phyloP scores from a whole-genome alignment of 92 coral and sea anemone species.

The Actinostola sp. region DNA sequence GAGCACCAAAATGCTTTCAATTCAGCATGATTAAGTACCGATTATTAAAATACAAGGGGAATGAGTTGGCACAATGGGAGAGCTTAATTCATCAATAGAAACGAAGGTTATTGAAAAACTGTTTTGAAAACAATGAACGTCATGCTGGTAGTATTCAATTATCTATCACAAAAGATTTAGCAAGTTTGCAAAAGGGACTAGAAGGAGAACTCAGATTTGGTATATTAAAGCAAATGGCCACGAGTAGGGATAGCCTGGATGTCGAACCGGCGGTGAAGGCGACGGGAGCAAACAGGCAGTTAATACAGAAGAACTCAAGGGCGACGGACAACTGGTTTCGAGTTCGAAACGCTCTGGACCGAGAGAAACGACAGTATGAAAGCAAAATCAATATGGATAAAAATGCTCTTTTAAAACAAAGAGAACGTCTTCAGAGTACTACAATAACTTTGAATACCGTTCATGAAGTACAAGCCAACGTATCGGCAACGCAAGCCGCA shows the following conservation, averaged over 20 bases:
- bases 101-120: no score
- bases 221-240: slow-evolving; percentile 7
- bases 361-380: slow-evolving; percentile 39
- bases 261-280: slow-evolving; percentile 74
- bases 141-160: no score
- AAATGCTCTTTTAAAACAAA: slow-evolving; percentile 61
- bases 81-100: no score
- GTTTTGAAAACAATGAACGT: no score
- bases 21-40: no score
- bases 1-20: no score
- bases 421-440: slow-evolving; percentile 58
- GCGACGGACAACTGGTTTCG: slow-evolving; percentile 66
- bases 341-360: slow-evolving; percentile 46
- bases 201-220: neutral
- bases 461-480: slow-evolving; percentile 16
- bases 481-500: slow-evolving; percentile 17
- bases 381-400: slow-evolving; percentile 55
- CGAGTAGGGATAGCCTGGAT: slow-evolving; percentile 33
- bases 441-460: slow-evolving; percentile 23
- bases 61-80: no score
- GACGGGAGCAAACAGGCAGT: slow-evolving; percentile 53
- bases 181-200: no score
- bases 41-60: no score
- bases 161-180: neutral
- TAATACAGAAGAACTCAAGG: slow-evolving; percentile 51